Base-by-base conservation (phyloP, 2,888 invertebrate species). In the Drosophila acutilabella region DNA sequence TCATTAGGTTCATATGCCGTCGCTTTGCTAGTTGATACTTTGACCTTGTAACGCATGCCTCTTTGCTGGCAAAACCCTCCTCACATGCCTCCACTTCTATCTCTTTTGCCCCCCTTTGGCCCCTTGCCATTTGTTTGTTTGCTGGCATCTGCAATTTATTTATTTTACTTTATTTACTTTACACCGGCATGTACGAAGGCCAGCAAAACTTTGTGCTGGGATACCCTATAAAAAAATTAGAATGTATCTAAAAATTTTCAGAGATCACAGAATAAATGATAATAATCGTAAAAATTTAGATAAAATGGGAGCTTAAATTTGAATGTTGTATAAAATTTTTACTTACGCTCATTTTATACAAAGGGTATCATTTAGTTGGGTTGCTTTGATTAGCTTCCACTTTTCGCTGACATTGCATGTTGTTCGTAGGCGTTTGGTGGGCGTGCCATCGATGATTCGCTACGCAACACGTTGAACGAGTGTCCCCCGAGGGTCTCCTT, bases 131-230 rank as follows among this genome's bases (percentile, higher is more conserved):
- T 57, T 48, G 65, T 74, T 87, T 69, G 70, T 74, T 78, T 74
- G 77, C 77, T 81, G 73, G 65, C 89, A 84, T 72, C 71, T 89
- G 89, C 77, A 85, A 81, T 80, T 77, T 89, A 89, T 89, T 74
- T 79, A 79, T 61, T 77, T 66, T 59, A 50, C 65, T 54, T 59
- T 89, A 74, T 87, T 87, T 84, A 81, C 79, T 70, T 79, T 68
- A 58, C 79, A 78, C 76, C 81, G 71, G 70, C 84, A 83, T 71
- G 48, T 56, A 50, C 61, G 60, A 71, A 38, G 42, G 58, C 45
- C 23, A 51, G 38, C 50, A 38, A n/a, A 23, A 40, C 11, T 57
- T 53, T 52, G 33, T 33, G 13, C 8, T n/a, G 6, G 16, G 11
- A 66, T 57, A 74, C 53, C 74, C 57, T 71, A 40, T 47, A 59